Evolutionary conservation across 2,797 vertebrate species (phyloP).

Genomic region (Myotis daubentonii): DNA sequence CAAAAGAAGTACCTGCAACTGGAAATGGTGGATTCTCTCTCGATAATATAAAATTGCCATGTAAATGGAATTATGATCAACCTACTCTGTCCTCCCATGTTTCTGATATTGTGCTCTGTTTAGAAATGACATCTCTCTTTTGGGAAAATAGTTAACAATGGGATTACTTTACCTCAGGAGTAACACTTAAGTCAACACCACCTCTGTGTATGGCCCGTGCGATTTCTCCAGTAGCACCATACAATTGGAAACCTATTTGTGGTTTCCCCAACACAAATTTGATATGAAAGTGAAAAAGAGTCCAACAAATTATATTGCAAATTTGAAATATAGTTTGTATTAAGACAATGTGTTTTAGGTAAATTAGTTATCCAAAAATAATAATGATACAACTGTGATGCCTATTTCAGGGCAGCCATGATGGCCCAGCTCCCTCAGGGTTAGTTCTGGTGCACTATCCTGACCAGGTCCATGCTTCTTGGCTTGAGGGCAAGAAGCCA

Average conservation of each 20-base stretch:
- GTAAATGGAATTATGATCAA: background rate
- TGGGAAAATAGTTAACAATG: background rate
- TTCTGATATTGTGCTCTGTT: background rate
- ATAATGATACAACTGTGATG: background rate
- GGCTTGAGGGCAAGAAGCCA: background rate
- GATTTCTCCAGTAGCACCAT: background rate
- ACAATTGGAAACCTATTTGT: background rate
- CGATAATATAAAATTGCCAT: background rate
- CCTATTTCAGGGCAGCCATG: background rate
- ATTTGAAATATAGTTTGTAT: conserved; percentile 19
- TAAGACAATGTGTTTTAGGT: background rate
- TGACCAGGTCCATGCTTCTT: background rate
- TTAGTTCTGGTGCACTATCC: background rate
- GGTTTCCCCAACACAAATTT: background rate
- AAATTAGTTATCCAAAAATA: conserved; percentile 31
- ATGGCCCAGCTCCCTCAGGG: accelerated
- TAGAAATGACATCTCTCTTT: background rate
- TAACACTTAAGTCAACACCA: background rate
- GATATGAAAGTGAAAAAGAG: background rate
- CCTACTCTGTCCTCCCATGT: background rate
- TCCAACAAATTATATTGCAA: background rate
- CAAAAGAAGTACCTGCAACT: background rate
- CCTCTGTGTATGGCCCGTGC: background rate
- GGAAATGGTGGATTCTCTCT: background rate
- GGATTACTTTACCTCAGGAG: background rate